Conservation (phyloP, 2,113 vertebrate species). For the Anser brachyrhynchus region DNA sequence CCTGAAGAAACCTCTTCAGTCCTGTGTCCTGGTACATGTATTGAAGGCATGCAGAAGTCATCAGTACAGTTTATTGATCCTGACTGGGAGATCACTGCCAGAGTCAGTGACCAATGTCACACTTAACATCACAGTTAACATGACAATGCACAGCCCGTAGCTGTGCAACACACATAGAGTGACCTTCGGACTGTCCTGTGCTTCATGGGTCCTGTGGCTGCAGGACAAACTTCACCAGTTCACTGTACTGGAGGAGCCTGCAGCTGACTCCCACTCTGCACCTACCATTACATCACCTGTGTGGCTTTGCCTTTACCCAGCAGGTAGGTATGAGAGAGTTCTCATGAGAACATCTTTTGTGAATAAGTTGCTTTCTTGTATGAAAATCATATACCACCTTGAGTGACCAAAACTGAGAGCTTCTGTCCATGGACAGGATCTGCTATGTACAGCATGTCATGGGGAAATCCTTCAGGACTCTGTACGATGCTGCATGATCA, state of each 20-base stretch:
- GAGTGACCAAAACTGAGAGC: not conserved
- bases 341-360: not conserved
- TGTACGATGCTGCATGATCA: rapidly evolving
- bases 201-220: rapidly evolving
- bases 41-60: not conserved
- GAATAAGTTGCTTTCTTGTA: not conserved
- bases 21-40: rapidly evolving
- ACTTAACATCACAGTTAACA: not conserved
- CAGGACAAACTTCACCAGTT: rapidly evolving
- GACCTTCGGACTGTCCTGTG: not conserved
- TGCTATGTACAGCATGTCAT: rapidly evolving
- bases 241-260: rapidly evolving
- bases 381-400: not conserved
- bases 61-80: not conserved
- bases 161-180: not conserved
- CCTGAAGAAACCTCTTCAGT: not conserved
- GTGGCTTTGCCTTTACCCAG: not conserved
- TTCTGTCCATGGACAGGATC: rapidly evolving
- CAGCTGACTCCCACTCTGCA: rapidly evolving
- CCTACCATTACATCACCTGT: rapidly evolving
- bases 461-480: not conserved
- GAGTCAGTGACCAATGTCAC: not conserved
- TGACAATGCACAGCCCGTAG: too few species aligned
- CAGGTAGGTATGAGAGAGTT: not conserved
- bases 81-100: rapidly evolving